These are phyloP conservation scores for Canis aureus DNA, from an alignment of 2,113 vertebrate species.

Conservation along the genomic window DNA sequence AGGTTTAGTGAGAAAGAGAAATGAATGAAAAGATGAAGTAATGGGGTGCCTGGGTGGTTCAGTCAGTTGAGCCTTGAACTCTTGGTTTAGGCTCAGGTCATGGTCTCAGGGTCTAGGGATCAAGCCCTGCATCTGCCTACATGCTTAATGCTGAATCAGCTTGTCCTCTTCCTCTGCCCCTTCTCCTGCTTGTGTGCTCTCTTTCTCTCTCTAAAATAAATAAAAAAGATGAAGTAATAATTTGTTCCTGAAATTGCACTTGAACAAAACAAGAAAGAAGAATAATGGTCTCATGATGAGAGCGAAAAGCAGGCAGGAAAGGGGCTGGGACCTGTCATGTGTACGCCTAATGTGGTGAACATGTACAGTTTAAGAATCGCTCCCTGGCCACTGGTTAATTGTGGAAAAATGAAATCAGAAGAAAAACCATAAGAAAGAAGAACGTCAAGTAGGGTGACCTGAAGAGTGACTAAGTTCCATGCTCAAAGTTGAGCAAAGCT, in stretches of 20 bases:
- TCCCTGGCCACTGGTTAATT: no score
- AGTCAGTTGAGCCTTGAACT: neutral
- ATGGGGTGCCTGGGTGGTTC: neutral
- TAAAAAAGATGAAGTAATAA: neutral
- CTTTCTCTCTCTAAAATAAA: neutral
- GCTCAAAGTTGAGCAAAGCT: neutral
- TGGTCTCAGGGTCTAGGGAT: neutral
- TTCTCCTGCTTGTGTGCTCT: neutral
- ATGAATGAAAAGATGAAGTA: neutral
- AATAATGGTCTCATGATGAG: neutral
- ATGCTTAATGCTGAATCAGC: neutral
- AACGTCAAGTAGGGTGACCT: neutral
- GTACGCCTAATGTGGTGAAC: no score
- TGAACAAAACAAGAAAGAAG: neutral
- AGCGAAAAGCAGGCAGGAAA: neutral
- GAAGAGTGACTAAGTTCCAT: neutral
- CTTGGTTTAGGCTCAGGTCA: neutral
- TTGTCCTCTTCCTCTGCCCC: neutral
- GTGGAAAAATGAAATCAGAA: neutral
- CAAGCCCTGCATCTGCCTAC: neutral
- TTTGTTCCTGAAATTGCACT: neutral
- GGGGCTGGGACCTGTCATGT: rapidly evolving
- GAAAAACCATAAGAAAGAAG: neutral
- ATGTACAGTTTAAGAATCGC: neutral
- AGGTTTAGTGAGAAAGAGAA: neutral